Base-by-base conservation (phyloP, 2,888 invertebrate genomes). In the Conomelus anceps region DNA sequence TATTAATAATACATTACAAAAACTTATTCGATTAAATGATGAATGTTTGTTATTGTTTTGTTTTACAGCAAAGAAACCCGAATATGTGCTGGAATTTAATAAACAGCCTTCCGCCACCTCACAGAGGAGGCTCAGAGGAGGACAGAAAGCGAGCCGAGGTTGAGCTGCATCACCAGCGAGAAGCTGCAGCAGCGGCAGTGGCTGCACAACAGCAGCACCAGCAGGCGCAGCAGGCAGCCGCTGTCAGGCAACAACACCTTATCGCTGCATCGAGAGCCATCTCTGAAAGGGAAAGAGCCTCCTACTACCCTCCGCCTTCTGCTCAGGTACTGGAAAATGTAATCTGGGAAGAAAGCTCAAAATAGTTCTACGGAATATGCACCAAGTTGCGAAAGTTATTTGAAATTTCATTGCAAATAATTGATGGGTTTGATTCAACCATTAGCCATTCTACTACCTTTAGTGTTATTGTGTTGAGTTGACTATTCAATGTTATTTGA, bases 151-250 rank as follows among this genome's bases (percentile, higher is more conserved):
- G 91, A 63, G 86, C 85, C 20, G 88, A 89, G 9, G 87, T 89
- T 20, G 88, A 88, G 17, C 87, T 29, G n/a, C n/a, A 29, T 85
- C 88, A 86, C 22, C 90, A 90, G 24, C 90, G 89, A n/a, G 86
- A 84, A 90, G 89, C 22, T 91, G 92, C 86, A 91, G 91, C 89
- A 88, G 90, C 22, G 91, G 93, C 89, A 87, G 90, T n/a, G 91
- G 93, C 93, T 9, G 93, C 94, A 89, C 92, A 93, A 34, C 93
- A 93, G 91, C 91, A 93, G 41, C 93, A 93, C 89, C 93, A 93
- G 90, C 92, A 92, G 89, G 92, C 93, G 90, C 93, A 93, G 91
- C 91, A 93, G 91, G 91, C 92, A 86, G 89, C 90, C 11, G 89
- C 90, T 23, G 91, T 89, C 3, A 26, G 84, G 89, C 23, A n/a